Evolutionary conservation across 2,797 vertebrate genomes (phyloP).

Genomic region (Austrolebias charrua): DNA sequence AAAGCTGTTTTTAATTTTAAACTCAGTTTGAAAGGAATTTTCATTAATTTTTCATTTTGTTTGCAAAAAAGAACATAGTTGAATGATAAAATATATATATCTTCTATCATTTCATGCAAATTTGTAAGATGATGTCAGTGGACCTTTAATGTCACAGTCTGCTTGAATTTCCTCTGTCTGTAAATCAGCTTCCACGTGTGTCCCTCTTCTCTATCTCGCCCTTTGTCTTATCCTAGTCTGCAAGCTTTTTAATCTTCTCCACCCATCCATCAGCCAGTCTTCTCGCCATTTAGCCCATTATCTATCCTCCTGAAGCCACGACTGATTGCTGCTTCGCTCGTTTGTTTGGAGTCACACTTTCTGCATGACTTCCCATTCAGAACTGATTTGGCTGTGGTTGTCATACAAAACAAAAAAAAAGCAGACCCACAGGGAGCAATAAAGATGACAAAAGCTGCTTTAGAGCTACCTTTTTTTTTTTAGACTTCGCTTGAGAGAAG

Average conservation of each 20-base stretch:
- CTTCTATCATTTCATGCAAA: too few species aligned
- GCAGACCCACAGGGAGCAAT: constrained; percentile 41
- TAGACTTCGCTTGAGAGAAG: constrained; percentile 29
- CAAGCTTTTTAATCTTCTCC: constrained; percentile 33
- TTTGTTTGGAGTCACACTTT: constrained; percentile 48
- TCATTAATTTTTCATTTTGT: too few species aligned
- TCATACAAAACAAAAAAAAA: constrained; percentile 45
- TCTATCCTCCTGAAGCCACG: constrained; percentile 30
- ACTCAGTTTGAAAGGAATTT: too few species aligned
- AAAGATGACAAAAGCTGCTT: constrained; percentile 52
- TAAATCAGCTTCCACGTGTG: constrained; percentile 9
- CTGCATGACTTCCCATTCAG: constrained; percentile 43
- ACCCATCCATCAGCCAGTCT: constrained; percentile 26
- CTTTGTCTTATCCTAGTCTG: constrained; percentile 20
- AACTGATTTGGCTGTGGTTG: constrained; percentile 37
- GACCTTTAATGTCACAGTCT: constrained; percentile 8
- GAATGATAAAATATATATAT: too few species aligned
- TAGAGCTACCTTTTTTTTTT: constrained; percentile 31
- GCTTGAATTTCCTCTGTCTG: constrained; percentile 17
- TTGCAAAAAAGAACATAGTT: too few species aligned
- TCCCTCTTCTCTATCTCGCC: constrained; percentile 3
- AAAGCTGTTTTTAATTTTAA: too few species aligned
- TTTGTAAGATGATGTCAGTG: too few species aligned
- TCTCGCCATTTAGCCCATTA: constrained; percentile 16
- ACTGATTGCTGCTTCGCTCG: constrained; percentile 39